Conservation (phyloP, 2,113 vertebrate genomes). For the Sander lucioperca region DNA sequence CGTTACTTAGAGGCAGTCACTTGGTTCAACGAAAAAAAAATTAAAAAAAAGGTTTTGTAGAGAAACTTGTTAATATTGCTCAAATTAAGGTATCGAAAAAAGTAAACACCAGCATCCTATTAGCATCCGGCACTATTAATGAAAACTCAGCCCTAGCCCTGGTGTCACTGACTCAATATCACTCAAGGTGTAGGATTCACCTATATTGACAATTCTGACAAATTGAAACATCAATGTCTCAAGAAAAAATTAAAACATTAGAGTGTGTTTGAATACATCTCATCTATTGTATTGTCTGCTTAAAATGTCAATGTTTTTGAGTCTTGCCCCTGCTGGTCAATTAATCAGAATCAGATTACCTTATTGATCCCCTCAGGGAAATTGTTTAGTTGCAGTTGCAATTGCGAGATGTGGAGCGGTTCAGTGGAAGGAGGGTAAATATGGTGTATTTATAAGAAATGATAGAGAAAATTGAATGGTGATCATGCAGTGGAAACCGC, state of each 20-base stretch:
- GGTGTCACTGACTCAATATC: not conserved
- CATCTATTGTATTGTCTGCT: not conserved
- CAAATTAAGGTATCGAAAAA: not conserved
- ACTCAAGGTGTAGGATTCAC: not conserved
- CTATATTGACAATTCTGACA: not conserved
- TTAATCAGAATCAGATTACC: not conserved
- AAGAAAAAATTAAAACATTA: not conserved
- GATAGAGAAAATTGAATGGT: slow-evolving; percentile 16
- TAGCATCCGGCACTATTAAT: not conserved
- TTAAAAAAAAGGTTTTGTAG: not conserved
- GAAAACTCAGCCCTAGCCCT: not conserved
- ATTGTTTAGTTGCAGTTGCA: too few relatives aligned
- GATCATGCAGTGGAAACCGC: slow-evolving; percentile 19
- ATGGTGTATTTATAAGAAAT: slow-evolving; percentile 9
- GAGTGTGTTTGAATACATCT: slow-evolving; percentile 1
- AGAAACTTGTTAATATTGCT: not conserved
- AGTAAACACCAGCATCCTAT: not conserved
- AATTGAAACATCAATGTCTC: not conserved
- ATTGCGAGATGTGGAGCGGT: not conserved
- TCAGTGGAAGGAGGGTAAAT: slow-evolving; percentile 21
- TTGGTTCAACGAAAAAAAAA: not conserved
- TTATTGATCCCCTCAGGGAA: too few relatives aligned
- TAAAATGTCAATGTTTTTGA: slow-evolving; percentile 23
- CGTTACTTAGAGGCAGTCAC: too few relatives aligned
- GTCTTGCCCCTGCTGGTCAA: not conserved